A percentile compares a stretch with the other conserved stretches of the same genome.
These are phyloP conservation scores for Thrips palmi DNA, from an alignment of 1,140 invertebrate genomes.

Conservation along the genomic window DNA sequence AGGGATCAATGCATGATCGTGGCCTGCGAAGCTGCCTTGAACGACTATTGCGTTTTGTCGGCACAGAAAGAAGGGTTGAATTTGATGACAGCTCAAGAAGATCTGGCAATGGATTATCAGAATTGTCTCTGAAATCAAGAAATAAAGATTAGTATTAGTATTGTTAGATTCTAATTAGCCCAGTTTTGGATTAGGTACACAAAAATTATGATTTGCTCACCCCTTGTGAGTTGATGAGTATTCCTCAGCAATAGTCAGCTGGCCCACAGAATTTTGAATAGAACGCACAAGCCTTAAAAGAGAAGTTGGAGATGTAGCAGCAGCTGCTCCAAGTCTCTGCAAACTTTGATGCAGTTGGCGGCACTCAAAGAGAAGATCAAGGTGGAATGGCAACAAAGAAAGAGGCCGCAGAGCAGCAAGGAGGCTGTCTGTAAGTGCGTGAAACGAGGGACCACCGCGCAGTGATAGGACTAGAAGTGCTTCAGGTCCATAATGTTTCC, in stretches of 20 bases:
- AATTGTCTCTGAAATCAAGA: constrained; percentile 7
- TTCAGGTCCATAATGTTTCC: constrained; percentile 56
- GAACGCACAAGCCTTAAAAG: constrained; percentile 23
- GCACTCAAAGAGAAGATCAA: constrained; percentile 65
- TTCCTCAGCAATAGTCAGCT: too few species aligned
- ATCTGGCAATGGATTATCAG: too few species aligned
- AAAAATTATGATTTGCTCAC: too few species aligned
- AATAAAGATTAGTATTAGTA: neutral
- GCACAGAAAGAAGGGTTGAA: too few species aligned
- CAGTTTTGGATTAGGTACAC: too few species aligned
- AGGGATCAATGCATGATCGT: constrained; percentile 42
- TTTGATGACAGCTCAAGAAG: constrained; percentile 31
- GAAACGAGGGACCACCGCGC: constrained; percentile 36
- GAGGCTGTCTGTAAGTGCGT: constrained; percentile 48
- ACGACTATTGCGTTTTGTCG: too few species aligned
- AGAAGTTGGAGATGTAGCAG: too few species aligned
- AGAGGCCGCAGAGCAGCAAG: constrained; percentile 54
- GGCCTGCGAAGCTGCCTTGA: constrained; percentile 29
- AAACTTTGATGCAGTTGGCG: constrained; percentile 56
- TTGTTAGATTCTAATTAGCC: too few species aligned
- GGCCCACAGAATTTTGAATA: constrained; percentile 27
- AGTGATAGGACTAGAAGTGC: constrained; percentile 50
- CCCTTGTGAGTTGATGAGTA: too few species aligned
- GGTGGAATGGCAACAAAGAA: constrained; percentile 52
- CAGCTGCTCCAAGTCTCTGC: constrained; percentile 35